Evolutionary conservation across 92 coral and sea anemone genomes (phyloP).

Genomic region (Phenganax stokvisi): DNA sequence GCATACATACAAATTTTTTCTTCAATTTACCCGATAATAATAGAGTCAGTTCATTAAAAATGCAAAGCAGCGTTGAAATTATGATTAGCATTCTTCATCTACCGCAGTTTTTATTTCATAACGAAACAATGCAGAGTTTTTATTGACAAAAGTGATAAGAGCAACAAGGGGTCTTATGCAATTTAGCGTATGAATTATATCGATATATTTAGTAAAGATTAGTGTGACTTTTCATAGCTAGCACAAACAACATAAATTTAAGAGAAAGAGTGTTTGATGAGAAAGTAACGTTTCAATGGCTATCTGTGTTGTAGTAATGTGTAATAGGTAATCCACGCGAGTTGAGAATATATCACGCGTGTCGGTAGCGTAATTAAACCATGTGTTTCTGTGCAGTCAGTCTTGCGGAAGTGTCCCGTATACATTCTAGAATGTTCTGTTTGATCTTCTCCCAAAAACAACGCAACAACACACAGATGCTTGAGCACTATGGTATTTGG

Average conservation of each 20-base stretch:
- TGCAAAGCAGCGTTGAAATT: too few species aligned
- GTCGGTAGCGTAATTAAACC: slow-evolving; percentile 1
- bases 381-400: background rate
- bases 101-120: slow-evolving; percentile 4
- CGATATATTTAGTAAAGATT: background rate
- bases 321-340: background rate
- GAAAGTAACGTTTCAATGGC: too few species aligned
- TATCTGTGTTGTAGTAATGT: background rate
- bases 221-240: background rate
- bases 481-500: background rate
- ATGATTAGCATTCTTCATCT: background rate
- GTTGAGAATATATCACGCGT: background rate
- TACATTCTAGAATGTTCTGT: slow-evolving; percentile 6
- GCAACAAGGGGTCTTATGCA: slow-evolving; percentile 1
- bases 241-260: background rate
- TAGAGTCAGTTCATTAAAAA: too few species aligned
- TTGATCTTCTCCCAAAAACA: slow-evolving; percentile 12
- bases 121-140: background rate
- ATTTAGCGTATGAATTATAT: background rate
- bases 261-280: background rate
- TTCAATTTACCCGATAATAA: too few species aligned
- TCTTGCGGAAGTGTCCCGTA: slow-evolving; percentile 19
- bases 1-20: too few species aligned
- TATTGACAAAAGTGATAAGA: slow-evolving; percentile 9
- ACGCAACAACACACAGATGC: slow-evolving; percentile 16